A percentile compares a stretch with the other conserved stretches of the same genome.
Conservation (phyloP, 2,797 vertebrate genomes). For the Todus mexicanus region DNA sequence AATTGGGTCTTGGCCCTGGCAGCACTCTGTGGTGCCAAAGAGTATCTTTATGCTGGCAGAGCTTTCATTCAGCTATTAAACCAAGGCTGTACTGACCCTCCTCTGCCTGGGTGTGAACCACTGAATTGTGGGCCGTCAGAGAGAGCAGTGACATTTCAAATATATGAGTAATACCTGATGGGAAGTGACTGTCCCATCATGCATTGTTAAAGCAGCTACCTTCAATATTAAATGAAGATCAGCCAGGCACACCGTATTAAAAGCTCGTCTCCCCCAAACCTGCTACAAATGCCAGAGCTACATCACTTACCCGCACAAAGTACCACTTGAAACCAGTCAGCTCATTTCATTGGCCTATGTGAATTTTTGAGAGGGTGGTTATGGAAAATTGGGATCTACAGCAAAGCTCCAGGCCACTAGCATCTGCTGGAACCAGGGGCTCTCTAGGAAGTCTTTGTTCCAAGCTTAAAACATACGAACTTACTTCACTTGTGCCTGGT, state of each 20-base stretch:
- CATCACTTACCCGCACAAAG: fast-evolving
- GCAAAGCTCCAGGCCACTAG: neutral
- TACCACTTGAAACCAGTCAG: neutral
- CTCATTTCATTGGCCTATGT: neutral
- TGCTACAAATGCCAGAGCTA: neutral
- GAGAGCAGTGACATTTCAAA: neutral
- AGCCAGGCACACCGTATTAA: conserved; percentile 4
- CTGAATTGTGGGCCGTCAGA: neutral
- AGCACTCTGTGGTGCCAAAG: neutral
- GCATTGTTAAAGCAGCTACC: neutral
- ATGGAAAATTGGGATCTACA: neutral
- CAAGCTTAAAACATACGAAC: neutral
- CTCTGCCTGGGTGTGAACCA: neutral
- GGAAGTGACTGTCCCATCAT: neutral
- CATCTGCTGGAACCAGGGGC: neutral
- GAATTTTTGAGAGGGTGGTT: neutral
- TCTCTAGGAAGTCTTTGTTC: neutral
- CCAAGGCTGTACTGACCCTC: neutral
- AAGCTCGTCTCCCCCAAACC: neutral
- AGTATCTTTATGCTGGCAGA: neutral
- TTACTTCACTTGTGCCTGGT: neutral
- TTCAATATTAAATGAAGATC: conserved; percentile 16
- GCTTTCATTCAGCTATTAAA: conserved; percentile 11
- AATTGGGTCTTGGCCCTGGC: neutral
- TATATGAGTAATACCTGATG: neutral